Evolutionary conservation across 1,140 invertebrate genomes (phyloP).

Genomic region (Cotesia glomerata): DNA sequence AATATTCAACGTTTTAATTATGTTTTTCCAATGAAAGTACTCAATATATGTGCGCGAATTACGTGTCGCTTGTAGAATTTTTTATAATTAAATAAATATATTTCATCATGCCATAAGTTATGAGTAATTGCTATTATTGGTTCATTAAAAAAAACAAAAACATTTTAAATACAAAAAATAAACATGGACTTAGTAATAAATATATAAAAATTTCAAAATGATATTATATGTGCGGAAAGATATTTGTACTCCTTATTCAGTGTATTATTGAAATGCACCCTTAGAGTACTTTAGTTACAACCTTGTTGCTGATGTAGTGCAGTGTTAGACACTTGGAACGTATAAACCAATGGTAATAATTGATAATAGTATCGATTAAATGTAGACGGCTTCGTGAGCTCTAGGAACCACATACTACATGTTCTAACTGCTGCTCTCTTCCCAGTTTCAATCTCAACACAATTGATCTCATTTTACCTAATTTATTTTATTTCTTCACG

Average conservation of each 20-base stretch:
- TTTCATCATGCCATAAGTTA: not conserved
- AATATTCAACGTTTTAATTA: too few relatives aligned
- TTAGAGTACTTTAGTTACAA: not conserved
- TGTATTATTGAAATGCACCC: too few relatives aligned
- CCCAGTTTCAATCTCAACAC: not conserved
- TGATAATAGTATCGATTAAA: conserved; percentile 22
- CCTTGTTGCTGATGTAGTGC: not conserved
- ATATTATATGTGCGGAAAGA: too few relatives aligned
- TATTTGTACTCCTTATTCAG: too few relatives aligned
- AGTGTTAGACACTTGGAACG: not conserved
- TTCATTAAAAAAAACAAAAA: too few relatives aligned
- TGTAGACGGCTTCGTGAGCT: not conserved
- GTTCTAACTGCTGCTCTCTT: not conserved
- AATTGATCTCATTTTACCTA: not conserved
- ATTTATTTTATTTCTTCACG: too few relatives aligned
- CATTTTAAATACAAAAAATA: too few relatives aligned
- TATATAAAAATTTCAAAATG: too few relatives aligned
- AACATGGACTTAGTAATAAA: too few relatives aligned
- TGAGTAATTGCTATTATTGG: too few relatives aligned
- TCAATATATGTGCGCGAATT: not conserved
- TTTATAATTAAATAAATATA: not conserved
- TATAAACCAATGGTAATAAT: conserved; percentile 13
- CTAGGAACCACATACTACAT: not conserved
- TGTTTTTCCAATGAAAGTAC: too few relatives aligned
- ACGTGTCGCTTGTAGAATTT: not conserved